Evolutionary conservation across 2,113 vertebrate genomes (phyloP).

Genomic region (Lepus timidus): DNA sequence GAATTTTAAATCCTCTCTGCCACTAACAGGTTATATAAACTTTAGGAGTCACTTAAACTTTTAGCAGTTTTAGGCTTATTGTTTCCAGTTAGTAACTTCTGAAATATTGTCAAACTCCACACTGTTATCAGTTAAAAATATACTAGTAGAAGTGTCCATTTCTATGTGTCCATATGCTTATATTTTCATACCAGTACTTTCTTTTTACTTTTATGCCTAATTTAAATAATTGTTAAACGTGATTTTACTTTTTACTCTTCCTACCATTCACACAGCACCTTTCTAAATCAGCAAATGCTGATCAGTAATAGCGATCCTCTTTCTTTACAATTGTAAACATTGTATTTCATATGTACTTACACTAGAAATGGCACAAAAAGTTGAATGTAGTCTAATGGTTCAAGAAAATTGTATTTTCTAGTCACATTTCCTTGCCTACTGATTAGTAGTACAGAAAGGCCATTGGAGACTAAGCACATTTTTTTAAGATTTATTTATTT

Average conservation of each 20-base stretch:
- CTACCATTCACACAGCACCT: background rate
- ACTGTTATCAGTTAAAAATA: background rate
- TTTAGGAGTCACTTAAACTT: conserved; percentile 64
- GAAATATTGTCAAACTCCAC: conserved; percentile 28
- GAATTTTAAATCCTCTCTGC: conserved; percentile 69
- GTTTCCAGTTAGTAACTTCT: conserved; percentile 51
- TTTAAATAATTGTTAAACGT: background rate
- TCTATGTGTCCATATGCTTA: background rate
- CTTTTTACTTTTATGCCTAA: background rate
- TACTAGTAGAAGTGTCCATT: background rate
- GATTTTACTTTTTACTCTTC: background rate
- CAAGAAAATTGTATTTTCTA: background rate
- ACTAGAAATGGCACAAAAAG: background rate
- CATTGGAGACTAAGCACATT: background rate
- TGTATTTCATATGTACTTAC: background rate
- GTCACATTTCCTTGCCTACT: background rate
- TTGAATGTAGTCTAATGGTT: background rate
- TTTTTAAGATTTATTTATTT: no score
- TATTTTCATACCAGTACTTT: background rate
- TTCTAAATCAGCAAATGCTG: background rate
- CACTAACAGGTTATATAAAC: conserved; percentile 67
- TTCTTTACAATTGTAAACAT: background rate
- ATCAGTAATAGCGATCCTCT: background rate
- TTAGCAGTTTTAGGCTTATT: conserved; percentile 66
- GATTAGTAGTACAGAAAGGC: background rate